A percentile compares a stretch with the other conserved stretches of the same genome.
Conservation (phyloP, 2,797 vertebrate genomes). For the Microchirus variegatus region DNA sequence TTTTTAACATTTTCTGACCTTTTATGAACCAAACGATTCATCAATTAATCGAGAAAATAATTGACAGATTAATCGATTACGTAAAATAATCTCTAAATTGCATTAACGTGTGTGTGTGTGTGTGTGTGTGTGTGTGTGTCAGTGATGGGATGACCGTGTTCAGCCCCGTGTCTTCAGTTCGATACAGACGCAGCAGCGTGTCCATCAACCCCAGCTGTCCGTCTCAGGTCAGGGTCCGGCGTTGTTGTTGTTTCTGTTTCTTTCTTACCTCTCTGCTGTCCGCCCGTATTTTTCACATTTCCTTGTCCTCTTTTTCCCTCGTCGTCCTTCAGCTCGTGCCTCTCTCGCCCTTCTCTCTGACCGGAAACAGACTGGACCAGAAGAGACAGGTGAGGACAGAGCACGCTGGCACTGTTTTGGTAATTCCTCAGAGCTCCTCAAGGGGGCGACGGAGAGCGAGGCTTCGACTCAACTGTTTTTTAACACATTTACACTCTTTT, state of each 20-base stretch:
- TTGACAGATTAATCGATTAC: no score
- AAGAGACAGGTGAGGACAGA: constrained; percentile 78
- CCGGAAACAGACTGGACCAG: constrained; percentile 71
- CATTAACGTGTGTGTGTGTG: no score
- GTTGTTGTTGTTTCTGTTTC: not conserved
- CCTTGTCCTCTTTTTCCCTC: not conserved
- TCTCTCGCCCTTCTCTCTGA: constrained; percentile 76
- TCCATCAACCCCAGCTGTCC: constrained; percentile 84
- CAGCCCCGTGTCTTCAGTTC: constrained; percentile 70
- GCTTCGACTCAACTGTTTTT: no score
- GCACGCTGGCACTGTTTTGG: no score
- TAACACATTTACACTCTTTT: no score
- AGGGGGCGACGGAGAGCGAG: no score
- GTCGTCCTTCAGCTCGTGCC: constrained; percentile 66
- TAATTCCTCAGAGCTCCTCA: no score
- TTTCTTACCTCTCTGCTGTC: not conserved
- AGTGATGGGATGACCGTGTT: constrained; percentile 81
- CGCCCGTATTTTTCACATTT: not conserved
- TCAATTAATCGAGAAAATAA: no score
- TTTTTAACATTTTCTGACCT: no score
- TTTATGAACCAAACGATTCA: no score
- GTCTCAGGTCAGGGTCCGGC: constrained; percentile 66
- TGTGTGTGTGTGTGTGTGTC: constrained; percentile 3
- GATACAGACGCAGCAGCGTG: constrained; percentile 83
- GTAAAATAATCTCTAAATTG: no score